Base-by-base conservation (phyloP, 2,888 invertebrate species). In the Orchestes rusci region DNA sequence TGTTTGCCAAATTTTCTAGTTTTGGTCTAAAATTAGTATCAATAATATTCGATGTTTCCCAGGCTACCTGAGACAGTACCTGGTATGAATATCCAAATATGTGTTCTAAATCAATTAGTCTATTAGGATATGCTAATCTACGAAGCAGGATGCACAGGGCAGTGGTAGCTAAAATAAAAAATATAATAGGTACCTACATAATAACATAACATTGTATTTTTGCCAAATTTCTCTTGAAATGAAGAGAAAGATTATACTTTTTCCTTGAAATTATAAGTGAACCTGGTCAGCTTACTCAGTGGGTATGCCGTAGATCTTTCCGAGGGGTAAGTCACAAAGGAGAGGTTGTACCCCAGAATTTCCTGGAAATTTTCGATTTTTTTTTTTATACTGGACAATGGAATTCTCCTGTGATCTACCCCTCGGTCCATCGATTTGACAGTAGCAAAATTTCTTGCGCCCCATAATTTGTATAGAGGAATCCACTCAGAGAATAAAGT, bases 71-170 rank as follows among this genome's bases (percentile, higher is more conserved):
- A 34, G 34, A 34, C 5, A 34, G 17, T 17, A 17, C 34, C 20
- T 16, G 4, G 17, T 4, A 16, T 3, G 44, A 44, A 32, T 33
- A 33, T 8, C 43, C 37, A 38, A 43, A 47, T 3, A 43, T 17
- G 10, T 7, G 23, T 17, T 39, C 42, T 16, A 47, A 28, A 10
- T 43, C 47, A 12, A 23, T 15, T n/a, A 46, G 38, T 12, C 46
- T 19, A 43, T 48, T 48, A 20, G 44, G 43, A 17, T 44, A 48
- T 20, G 43, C 44, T 17, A 48, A 31, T 27, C 48, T 40, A n/a
- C 48, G 15, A 12, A 48, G 23, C 17, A 48, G 29, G 8, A 48
- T 40, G 27, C 40, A 48, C n/a, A 44, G 17, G 17, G 15, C 41
- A 36, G 3, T 15, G 13, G 28, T 15, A 23, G 15, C 40, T 45